Base-by-base conservation (phyloP, 2,113 vertebrate genomes). In the Rhineura floridana region DNA sequence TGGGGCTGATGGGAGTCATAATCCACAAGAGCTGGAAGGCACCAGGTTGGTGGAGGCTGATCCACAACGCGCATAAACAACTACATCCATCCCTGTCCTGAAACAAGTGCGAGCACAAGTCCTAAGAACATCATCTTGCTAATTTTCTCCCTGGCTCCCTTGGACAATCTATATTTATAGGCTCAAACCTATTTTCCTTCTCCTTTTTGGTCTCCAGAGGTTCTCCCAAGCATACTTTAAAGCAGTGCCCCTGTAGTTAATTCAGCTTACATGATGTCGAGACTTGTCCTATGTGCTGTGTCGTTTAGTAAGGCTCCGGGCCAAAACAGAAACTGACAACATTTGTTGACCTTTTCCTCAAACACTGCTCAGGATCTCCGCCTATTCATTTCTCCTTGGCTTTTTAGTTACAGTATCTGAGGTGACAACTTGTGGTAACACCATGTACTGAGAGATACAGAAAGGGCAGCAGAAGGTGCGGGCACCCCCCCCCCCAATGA, bases 211-310 rank as follows among this genome's bases (percentile, higher is more conserved):
- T 72, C 36, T 90, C 69, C 48, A 36, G 33, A 81, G 33, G 75
- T 88, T 36, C 52, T 81, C 33, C 44, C 59, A 59, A 59, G 81
- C n/a, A 69, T 30, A 73, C 39, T 83, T 55, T 44, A 75, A 85
- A 73, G 72, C 65, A 52, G 39, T 62, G 33, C 11, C 62, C 30
- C 83, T 77, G 62, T 79, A 79, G 48, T 79, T 88, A 33, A 84
- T 69, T 69, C 87, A 70, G 70, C 82, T 70, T 59, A 78, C 87
- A 70, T 46, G 81, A 79, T 59, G 81, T 84, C 12, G 36, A 59
- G 39, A 17, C 73, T 46, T 88, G 81, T 84, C 59, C 63, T 79
- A 69, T 63, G 62, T 59, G 81, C 81, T 78, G 73, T 77, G 36
- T 55, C 79, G 30, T 77, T 70, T 79, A 78, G 48, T 79, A 70